These are phyloP conservation scores for Herminia tarsipennalis DNA, from an alignment of 2,888 invertebrate genomes.

Conservation along the genomic window DNA sequence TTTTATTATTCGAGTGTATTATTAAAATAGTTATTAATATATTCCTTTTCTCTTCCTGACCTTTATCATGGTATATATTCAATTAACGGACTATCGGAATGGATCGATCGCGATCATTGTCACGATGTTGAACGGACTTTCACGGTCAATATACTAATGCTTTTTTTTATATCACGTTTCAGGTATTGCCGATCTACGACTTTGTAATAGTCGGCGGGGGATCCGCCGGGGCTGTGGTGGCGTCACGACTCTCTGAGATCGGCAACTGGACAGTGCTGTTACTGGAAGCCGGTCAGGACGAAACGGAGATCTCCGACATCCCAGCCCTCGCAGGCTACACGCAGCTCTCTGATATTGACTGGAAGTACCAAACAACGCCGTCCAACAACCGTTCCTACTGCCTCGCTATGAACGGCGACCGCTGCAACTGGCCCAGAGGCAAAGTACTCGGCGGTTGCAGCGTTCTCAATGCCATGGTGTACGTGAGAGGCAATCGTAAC, in stretches of 20 bases:
- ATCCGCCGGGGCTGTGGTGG: slow-evolving; percentile 95
- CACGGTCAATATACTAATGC: not conserved
- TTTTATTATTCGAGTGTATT: too few species aligned
- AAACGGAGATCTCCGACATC: slow-evolving; percentile 95
- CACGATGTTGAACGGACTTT: too few species aligned
- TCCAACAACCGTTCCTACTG: slow-evolving; percentile 92
- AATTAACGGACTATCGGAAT: too few species aligned
- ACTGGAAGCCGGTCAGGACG: slow-evolving; percentile 95
- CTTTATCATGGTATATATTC: too few species aligned
- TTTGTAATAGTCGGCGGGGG: slow-evolving; percentile 95
- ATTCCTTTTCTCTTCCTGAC: too few species aligned
- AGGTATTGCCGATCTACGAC: slow-evolving; percentile 93
- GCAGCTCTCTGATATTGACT: slow-evolving; percentile 94
- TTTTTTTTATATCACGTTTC: slow-evolving; percentile 48
- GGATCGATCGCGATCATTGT: too few species aligned
- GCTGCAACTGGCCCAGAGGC: slow-evolving; percentile 97
- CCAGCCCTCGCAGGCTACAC: slow-evolving; percentile 94
- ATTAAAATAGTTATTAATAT: too few species aligned
- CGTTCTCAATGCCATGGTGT: slow-evolving; percentile 96
- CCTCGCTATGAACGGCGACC: slow-evolving; percentile 93
- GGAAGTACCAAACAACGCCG: slow-evolving; percentile 96
- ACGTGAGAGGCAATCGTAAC: slow-evolving; percentile 93
- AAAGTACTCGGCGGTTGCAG: slow-evolving; percentile 96
- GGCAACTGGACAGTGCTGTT: slow-evolving; percentile 93
- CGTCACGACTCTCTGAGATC: slow-evolving; percentile 92